Conservation (phyloP, 2,113 vertebrate genomes). For the Caloenas nicobarica region DNA sequence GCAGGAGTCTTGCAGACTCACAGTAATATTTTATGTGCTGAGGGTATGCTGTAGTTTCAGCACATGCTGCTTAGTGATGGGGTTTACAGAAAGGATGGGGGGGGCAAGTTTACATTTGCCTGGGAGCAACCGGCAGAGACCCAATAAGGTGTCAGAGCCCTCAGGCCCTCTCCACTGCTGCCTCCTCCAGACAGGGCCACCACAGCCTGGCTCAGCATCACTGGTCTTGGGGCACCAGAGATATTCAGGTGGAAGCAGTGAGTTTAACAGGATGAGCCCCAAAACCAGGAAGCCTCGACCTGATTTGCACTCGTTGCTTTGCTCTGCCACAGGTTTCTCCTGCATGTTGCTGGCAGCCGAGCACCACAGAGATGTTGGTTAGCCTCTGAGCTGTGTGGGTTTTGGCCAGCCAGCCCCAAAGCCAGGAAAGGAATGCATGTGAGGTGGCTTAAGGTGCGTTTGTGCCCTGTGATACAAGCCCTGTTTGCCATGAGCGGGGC, state of each 20-base stretch:
- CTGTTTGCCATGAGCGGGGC: not conserved
- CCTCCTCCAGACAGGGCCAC: not conserved
- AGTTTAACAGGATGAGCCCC: not conserved
- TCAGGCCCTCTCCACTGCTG: not conserved
- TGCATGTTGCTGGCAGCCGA: accelerated
- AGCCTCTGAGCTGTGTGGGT: accelerated
- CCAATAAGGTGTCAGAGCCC: accelerated
- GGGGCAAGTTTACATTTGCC: not conserved
- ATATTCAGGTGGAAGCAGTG: not conserved
- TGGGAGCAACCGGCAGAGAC: not conserved
- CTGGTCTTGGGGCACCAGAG: not conserved
- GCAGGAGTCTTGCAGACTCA: not conserved
- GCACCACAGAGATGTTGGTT: accelerated
- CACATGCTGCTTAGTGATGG: accelerated
- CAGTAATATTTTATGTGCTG: not conserved
- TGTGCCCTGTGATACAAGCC: not conserved
- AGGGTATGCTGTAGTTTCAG: not conserved
- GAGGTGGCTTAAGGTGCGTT: not conserved
- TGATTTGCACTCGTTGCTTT: not conserved
- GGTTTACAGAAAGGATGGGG: not conserved
- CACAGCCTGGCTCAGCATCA: accelerated
- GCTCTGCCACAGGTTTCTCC: not conserved
- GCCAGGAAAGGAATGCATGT: accelerated
- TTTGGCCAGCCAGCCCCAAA: not conserved
- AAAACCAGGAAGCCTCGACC: accelerated